Conservation (phyloP, 30 jellyfish, hydroid and myxozoan species). For the Hydra vulgaris region DNA sequence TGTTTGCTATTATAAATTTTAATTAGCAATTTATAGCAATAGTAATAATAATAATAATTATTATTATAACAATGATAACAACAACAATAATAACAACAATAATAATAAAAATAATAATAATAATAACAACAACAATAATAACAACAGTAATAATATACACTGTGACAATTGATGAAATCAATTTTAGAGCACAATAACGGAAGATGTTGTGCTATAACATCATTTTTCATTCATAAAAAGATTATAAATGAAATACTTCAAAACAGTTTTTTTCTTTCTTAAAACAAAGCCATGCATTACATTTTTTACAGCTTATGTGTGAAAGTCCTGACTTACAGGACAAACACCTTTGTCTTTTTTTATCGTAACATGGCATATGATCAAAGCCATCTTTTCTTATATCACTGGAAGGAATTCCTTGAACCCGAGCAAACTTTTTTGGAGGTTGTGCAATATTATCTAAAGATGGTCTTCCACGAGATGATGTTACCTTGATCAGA, state of each 20-base stretch:
- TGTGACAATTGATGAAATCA: too few relatives aligned
- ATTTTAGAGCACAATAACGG: too few relatives aligned
- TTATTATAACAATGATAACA: too few relatives aligned
- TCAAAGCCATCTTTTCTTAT: constrained; percentile 21
- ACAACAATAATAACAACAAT: too few relatives aligned
- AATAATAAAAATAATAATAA: too few relatives aligned
- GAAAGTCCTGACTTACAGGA: constrained; percentile 9
- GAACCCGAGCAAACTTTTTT: constrained; percentile 2
- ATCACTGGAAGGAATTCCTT: neutral
- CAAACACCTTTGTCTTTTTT: constrained; percentile 19
- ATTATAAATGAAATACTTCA: neutral
- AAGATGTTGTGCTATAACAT: too few relatives aligned
- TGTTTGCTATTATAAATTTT: too few relatives aligned
- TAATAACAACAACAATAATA: too few relatives aligned
- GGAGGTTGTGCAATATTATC: constrained; percentile 14
- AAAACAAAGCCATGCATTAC: constrained; percentile 15
- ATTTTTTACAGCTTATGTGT: constrained; percentile 9
- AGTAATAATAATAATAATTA: too few relatives aligned
- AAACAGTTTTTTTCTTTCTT: constrained; percentile 24
- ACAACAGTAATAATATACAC: too few relatives aligned
- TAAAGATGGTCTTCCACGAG: constrained; percentile 19
- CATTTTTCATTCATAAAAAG: too few relatives aligned
- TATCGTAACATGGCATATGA: constrained; percentile 14
- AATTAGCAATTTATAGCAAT: too few relatives aligned
- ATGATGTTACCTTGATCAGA: neutral